phyloP scores from a whole-genome alignment of 2,888 invertebrate species.

The Cephus pulcher region DNA sequence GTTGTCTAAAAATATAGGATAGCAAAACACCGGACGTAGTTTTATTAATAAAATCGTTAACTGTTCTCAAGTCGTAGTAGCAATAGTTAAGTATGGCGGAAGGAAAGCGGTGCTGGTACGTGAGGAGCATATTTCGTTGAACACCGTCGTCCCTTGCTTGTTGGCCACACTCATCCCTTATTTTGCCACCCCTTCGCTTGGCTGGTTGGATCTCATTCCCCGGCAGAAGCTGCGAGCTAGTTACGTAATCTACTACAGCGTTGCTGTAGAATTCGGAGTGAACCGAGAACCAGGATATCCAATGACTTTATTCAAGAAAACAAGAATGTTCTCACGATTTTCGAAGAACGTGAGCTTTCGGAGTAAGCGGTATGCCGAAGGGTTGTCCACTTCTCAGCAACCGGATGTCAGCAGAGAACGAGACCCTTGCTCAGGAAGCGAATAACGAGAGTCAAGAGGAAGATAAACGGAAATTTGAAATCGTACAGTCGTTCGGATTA shows the following conservation, averaged over 20 bases:
- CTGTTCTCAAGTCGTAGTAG: slow-evolving; percentile 5
- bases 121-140: slow-evolving; percentile 28
- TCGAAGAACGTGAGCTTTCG: not conserved
- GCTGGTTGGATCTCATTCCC: slow-evolving; percentile 4
- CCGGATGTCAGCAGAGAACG: not conserved
- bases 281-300: not conserved
- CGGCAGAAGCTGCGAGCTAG: slow-evolving; percentile 8
- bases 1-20: slow-evolving; percentile 10
- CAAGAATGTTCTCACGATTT: not conserved
- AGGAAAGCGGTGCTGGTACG: slow-evolving; percentile 13
- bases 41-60: slow-evolving; percentile 11
- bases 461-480: not conserved
- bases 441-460: not conserved
- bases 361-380: not conserved
- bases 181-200: slow-evolving; percentile 2
- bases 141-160: not conserved
- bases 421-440: not conserved
- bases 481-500: not conserved
- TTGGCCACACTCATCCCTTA: slow-evolving; percentile 16
- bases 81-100: slow-evolving; percentile 16
- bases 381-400: not conserved
- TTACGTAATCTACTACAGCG: not conserved
- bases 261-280: not conserved
- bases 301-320: not conserved
- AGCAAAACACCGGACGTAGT: not conserved